These are phyloP conservation scores for Lepetodrilus schrolli DNA, from an alignment of 2,888 invertebrate genomes.

Conservation along the genomic window DNA sequence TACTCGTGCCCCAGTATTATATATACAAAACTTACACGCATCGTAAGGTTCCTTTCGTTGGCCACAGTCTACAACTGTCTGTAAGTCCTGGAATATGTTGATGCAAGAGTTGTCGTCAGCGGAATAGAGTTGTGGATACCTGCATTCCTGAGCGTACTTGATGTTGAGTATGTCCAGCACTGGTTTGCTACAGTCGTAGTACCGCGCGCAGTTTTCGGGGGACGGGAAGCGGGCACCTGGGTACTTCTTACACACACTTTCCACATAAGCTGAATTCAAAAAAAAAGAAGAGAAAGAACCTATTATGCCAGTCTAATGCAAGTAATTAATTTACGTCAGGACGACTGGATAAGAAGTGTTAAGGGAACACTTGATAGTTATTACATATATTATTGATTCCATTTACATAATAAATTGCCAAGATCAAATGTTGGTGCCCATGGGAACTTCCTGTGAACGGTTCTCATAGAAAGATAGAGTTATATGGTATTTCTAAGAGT, in stretches of 20 bases:
- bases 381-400: no score
- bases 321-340: no score
- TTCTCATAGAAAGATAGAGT: no score
- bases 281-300: not conserved
- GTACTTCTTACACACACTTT: conserved; percentile 36
- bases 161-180: conserved; percentile 38
- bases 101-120: conserved; percentile 29
- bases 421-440: no score
- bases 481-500: no score
- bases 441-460: no score
- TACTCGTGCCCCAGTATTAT: no score
- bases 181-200: conserved; percentile 55
- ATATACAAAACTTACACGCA: conserved; percentile 51
- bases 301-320: not conserved
- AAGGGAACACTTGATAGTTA: no score
- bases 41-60: conserved; percentile 47
- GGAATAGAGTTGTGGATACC: conserved; percentile 59
- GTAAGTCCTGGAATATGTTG: not conserved
- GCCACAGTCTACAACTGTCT: conserved; percentile 47
- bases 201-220: conserved; percentile 60
- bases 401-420: no score
- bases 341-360: no score
- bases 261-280: not conserved
- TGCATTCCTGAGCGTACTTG: conserved; percentile 52
- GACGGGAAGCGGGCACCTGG: conserved; percentile 49